Conservation (phyloP, 1,140 invertebrate genomes). For the Hylaeus volcanicus region DNA sequence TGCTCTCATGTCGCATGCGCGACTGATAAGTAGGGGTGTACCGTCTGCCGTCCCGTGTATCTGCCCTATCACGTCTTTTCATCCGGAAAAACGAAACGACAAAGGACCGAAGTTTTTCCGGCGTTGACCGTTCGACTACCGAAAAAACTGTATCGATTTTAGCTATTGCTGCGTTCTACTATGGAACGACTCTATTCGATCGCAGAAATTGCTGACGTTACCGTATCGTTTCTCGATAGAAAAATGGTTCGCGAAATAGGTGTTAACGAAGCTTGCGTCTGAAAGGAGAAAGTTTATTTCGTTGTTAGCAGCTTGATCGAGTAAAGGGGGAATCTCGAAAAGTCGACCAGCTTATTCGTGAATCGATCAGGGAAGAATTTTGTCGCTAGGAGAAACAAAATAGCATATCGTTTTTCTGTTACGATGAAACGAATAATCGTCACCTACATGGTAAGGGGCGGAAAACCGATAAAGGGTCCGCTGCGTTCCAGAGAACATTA, state of each 20-base stretch:
- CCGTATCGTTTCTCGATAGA: too few relatives aligned
- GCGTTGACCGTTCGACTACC: background rate
- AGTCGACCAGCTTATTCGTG: too few relatives aligned
- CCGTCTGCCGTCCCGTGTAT: background rate
- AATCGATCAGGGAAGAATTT: too few relatives aligned
- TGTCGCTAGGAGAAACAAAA: too few relatives aligned
- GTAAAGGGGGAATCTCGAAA: too few relatives aligned
- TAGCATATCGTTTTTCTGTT: too few relatives aligned
- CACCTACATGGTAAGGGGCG: conserved; percentile 2
- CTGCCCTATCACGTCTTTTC: background rate
- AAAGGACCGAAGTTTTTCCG: background rate
- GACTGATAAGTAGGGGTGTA: background rate
- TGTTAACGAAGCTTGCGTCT: too few relatives aligned
- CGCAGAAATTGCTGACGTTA: too few relatives aligned
- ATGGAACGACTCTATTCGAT: background rate
- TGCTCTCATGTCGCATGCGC: conserved; percentile 53
- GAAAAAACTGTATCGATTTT: background rate
- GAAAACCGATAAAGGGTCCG: conserved; percentile 23
- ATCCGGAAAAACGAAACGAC: conserved; percentile 3
- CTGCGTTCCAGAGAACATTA: background rate
- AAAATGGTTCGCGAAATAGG: too few relatives aligned
- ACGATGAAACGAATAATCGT: conserved; percentile 9
- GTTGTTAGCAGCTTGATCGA: too few relatives aligned
- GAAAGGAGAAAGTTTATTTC: too few relatives aligned
- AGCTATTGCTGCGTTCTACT: background rate